These are phyloP conservation scores for Anisognathus igniventris DNA, from an alignment of 2,797 vertebrate genomes.

Conservation along the genomic window DNA sequence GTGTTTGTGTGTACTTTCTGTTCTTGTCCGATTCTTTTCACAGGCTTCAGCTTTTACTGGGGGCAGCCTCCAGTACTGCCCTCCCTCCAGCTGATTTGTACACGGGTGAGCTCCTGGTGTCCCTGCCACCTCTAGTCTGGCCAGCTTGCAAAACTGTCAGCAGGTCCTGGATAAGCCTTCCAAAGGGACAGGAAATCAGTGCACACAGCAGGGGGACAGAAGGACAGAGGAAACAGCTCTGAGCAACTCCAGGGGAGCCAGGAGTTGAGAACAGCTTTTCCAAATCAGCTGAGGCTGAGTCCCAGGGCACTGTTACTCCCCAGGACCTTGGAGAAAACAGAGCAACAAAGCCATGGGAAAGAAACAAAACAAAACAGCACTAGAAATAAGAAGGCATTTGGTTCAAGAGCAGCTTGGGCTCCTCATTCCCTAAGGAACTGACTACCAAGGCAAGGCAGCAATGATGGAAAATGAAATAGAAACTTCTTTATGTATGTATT, in stretches of 20 bases:
- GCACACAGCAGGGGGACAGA: neutral
- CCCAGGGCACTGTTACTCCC: neutral
- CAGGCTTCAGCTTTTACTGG: neutral
- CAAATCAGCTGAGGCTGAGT: neutral
- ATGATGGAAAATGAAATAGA: neutral
- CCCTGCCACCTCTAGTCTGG: neutral
- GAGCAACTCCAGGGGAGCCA: neutral
- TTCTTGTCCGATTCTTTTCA: neutral
- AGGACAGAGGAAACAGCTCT: neutral
- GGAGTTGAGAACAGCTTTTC: neutral
- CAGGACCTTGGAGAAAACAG: neutral
- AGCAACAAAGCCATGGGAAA: fast-evolving
- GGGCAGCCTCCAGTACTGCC: neutral
- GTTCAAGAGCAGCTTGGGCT: neutral
- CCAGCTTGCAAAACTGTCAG: neutral
- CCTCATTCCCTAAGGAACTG: neutral
- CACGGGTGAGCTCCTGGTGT: neutral
- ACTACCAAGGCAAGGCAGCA: neutral
- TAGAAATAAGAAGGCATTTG: neutral
- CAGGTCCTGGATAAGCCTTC: neutral
- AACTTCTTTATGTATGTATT: neutral
- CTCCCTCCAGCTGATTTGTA: neutral
- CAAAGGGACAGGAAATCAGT: neutral
- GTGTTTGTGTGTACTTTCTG: neutral
- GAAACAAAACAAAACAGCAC: neutral